A percentile compares a stretch with the other conserved stretches of the same genome.
Conservation (phyloP, 2,888 invertebrate species). For the Teinopalpus imperialis region DNA sequence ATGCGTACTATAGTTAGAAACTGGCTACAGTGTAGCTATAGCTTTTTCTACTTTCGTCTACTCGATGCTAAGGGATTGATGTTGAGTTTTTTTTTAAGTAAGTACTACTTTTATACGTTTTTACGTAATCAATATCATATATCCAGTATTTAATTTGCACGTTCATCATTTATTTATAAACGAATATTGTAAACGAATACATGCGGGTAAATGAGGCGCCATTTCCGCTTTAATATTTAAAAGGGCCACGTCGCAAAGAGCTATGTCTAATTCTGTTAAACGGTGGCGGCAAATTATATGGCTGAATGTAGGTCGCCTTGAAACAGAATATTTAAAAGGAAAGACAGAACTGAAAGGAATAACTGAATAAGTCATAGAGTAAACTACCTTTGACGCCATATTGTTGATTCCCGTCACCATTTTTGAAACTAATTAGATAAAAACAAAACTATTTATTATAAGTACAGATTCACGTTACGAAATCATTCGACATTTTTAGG, state of each 20-base stretch:
- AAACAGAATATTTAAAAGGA: slow-evolving; percentile 24
- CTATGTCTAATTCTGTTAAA: slow-evolving; percentile 22
- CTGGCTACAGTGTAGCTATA: too few species aligned
- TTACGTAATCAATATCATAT: too few species aligned
- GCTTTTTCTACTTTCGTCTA: too few species aligned
- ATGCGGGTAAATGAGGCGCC: background rate
- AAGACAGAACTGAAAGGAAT: slow-evolving; percentile 17
- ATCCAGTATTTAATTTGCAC: too few species aligned
- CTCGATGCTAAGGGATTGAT: too few species aligned
- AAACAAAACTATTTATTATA: too few species aligned
- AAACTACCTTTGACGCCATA: background rate
- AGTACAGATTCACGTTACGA: too few species aligned
- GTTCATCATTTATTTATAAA: background rate
- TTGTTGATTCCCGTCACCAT: background rate
- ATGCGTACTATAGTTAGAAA: too few species aligned
- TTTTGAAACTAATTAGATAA: background rate
- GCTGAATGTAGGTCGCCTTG: slow-evolving; percentile 25
- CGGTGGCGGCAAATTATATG: slow-evolving; percentile 21
- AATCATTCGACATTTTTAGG: too few species aligned
- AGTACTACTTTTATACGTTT: too few species aligned
- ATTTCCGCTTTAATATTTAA: slow-evolving; percentile 21
- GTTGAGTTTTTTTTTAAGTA: too few species aligned
- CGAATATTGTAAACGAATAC: background rate
- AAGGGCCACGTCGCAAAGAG: slow-evolving; percentile 21
- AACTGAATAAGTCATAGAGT: slow-evolving; percentile 12